Conservation (phyloP, 1,140 invertebrate species). For the Aphelenchoides fujianensis region DNA sequence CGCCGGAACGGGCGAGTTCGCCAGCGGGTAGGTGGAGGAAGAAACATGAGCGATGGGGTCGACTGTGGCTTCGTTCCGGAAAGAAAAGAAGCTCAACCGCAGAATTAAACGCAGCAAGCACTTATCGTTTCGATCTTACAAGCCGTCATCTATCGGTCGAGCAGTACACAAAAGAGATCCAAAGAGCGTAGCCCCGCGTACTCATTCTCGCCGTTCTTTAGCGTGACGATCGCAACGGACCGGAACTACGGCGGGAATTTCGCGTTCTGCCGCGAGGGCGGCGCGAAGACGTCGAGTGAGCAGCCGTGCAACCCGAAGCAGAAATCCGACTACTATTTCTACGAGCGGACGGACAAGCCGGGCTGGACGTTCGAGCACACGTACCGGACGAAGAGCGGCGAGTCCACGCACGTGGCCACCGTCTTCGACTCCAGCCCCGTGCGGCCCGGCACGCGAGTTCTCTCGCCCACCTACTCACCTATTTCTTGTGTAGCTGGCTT, state of each 20-base stretch:
- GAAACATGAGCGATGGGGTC: background rate
- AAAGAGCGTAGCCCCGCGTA: background rate
- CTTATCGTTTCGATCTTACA: too few species aligned
- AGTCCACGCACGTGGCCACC: constrained; percentile 10
- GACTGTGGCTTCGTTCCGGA: background rate
- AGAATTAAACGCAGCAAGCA: background rate
- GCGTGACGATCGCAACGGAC: constrained; percentile 33
- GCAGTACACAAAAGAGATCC: too few species aligned
- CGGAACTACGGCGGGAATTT: constrained; percentile 33
- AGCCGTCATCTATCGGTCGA: too few species aligned
- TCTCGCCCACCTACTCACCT: background rate
- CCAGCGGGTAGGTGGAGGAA: constrained; percentile 6
- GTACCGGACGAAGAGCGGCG: constrained; percentile 3
- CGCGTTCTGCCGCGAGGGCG: constrained; percentile 39
- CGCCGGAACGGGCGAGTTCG: constrained; percentile 45
- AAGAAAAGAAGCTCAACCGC: background rate
- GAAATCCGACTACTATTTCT: constrained; percentile 51
- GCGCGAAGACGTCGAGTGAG: background rate
- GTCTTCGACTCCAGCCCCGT: constrained; percentile 33
- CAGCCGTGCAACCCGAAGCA: constrained; percentile 48
- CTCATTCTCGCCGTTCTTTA: constrained; percentile 19
- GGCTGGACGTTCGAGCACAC: background rate
- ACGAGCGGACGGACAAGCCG: constrained; percentile 31
- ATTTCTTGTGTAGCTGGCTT: background rate
- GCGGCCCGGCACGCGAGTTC: constrained; percentile 41